These are phyloP conservation scores for Plebejus anna DNA, from an alignment of 2,888 invertebrate species.

Conservation along the genomic window DNA sequence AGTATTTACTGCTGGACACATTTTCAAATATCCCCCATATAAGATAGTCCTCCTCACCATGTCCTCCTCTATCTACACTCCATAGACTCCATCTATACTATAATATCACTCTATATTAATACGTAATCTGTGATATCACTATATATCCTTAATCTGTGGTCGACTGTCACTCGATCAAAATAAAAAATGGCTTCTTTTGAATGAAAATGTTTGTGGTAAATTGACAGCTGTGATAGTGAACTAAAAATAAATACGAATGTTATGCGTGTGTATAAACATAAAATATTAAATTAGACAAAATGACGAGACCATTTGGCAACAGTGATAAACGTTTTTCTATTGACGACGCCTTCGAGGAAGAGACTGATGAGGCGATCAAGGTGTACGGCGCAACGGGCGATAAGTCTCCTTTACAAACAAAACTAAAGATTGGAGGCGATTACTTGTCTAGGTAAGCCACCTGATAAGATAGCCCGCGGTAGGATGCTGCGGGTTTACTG, in stretches of 20 bases:
- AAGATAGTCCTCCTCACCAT: no score
- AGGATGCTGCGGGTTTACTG: background rate
- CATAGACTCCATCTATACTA: no score
- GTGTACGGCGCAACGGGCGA: slow-evolving; percentile 89
- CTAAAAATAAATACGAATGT: slow-evolving; percentile 51
- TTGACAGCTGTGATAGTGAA: slow-evolving; percentile 75
- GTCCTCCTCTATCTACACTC: no score
- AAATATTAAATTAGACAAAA: slow-evolving; percentile 52
- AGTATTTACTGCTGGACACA: no score
- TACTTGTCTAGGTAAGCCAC: slow-evolving; percentile 60
- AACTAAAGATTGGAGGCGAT: slow-evolving; percentile 69
- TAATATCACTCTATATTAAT: no score
- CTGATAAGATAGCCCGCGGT: slow-evolving; percentile 12
- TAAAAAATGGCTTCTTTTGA: slow-evolving; percentile 73
- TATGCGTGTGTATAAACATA: slow-evolving; percentile 59
- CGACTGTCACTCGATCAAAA: slow-evolving; percentile 30
- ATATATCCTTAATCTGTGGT: background rate
- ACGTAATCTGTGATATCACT: no score
- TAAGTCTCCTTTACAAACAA: slow-evolving; percentile 82
- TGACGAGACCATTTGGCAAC: slow-evolving; percentile 74
- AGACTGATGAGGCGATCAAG: slow-evolving; percentile 85
- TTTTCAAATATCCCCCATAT: no score
- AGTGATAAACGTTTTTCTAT: slow-evolving; percentile 87
- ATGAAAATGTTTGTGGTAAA: slow-evolving; percentile 50
- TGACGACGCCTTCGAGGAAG: slow-evolving; percentile 92